phyloP scores from a whole-genome alignment of 2,113 vertebrate species.

The Nerophis lumbriciformis region DNA sequence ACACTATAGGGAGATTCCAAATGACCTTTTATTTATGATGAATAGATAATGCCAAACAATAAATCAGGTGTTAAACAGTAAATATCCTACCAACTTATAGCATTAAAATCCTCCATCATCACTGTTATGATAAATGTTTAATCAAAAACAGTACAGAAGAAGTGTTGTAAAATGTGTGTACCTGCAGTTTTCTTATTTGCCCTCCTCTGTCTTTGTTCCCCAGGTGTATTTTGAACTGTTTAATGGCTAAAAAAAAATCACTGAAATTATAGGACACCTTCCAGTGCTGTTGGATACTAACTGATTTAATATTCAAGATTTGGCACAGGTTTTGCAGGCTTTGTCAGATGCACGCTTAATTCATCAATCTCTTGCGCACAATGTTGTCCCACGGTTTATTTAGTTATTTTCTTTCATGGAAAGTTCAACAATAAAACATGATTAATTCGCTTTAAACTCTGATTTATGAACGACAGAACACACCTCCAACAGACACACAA shows the following conservation, averaged over 20 bases:
- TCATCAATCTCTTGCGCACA: background rate
- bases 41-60: constrained; percentile 42
- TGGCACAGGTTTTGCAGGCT: constrained; percentile 20
- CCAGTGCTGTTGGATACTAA: constrained; percentile 33
- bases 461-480: constrained; percentile 21
- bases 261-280: constrained; percentile 23
- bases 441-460: constrained; percentile 34
- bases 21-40: constrained; percentile 39
- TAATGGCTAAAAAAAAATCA: constrained; percentile 40
- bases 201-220: constrained; percentile 29
- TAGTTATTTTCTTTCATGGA: constrained; percentile 3
- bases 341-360: constrained; percentile 12
- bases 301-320: constrained; percentile 44
- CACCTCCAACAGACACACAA: constrained; percentile 1
- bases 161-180: constrained; percentile 17
- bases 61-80: constrained; percentile 30
- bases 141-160: no score
- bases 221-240: constrained; percentile 28
- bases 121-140: constrained; percentile 3
- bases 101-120: background rate
- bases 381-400: background rate
- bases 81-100: background rate
- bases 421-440: constrained; percentile 34
- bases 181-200: constrained; percentile 26
- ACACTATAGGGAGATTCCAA: constrained; percentile 50